Base-by-base conservation (phyloP, 2,113 vertebrate species). In the Siphamia tubifer region DNA sequence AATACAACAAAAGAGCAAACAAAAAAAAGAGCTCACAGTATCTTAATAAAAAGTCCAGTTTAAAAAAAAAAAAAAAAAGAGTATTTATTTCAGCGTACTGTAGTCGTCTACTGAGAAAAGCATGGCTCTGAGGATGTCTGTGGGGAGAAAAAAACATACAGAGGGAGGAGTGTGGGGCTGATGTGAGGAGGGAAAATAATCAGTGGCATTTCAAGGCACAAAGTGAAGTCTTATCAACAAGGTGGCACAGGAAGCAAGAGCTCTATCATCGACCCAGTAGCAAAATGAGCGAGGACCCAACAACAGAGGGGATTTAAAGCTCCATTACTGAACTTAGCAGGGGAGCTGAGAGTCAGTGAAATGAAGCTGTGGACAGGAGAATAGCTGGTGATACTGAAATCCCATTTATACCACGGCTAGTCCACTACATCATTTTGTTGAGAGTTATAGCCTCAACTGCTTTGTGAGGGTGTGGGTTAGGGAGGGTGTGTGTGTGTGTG, bases 211-310 rank as follows among this genome's bases (percentile, higher is more conserved):
- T 79, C 53, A 61, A 80, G 49, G 69, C 73, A 64, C 67, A 79
- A 76, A 84, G 76, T 73, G 79, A 73, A 79, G 82, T 63, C 83
- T 89, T 88, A 93, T 92, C 87, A 87, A 68, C 71, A 87, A 71
- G 58, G 75, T 79, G 77, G 76, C 87, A 86, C 58, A 84, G 79
- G 76, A 89, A 36, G 78, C 40, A 23, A 68, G 77, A 31, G 74
- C 60, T 72, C 79, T 27, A 34, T 80, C 61, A 77, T 67, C 38
- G 61, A 69, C 72, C 76, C 56, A 39, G 74, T 35, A 74, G 81
- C 74, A 69, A 76, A 60, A 62, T 58, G 53, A 77, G 68, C 39
- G 61, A 80, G 66, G 62, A 55, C 56, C 62, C 54, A 28, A 84
- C 86, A 78, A 79, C 58, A 74, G 70, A 81, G 74, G 55, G 81